Evolutionary conservation across 2,888 invertebrate species (phyloP).

Genomic region (Dorcus parallelipipedus): DNA sequence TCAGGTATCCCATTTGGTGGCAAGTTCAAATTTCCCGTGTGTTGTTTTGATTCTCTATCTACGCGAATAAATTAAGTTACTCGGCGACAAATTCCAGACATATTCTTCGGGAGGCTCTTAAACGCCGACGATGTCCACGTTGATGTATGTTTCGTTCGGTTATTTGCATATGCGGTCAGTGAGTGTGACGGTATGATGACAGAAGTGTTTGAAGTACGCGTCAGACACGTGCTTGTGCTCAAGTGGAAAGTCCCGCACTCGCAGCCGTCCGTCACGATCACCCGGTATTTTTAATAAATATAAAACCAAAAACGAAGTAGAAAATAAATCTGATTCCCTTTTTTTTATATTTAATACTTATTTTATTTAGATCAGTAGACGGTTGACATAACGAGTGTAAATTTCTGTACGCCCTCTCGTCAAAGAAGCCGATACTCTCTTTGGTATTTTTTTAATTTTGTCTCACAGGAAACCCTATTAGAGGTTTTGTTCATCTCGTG

Average conservation of each 20-base stretch:
- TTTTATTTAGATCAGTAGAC: no score
- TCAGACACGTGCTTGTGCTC: not conserved
- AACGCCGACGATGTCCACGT: not conserved
- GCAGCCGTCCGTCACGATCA: not conserved
- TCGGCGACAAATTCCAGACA: not conserved
- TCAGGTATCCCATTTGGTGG: no score
- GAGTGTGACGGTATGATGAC: slow-evolving; percentile 1
- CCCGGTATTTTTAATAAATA: no score
- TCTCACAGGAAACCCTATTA: slow-evolving; percentile 28
- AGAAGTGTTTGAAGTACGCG: slow-evolving; percentile 2
- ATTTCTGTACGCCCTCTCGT: not conserved
- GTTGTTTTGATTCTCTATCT: no score
- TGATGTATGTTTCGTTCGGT: not conserved
- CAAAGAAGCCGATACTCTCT: slow-evolving; percentile 15
- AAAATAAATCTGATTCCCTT: no score
- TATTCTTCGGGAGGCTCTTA: not conserved
- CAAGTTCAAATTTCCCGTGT: no score
- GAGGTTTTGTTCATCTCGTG: slow-evolving; percentile 18
- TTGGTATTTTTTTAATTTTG: slow-evolving; percentile 34
- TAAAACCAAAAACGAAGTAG: no score
- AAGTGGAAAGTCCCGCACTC: not conserved
- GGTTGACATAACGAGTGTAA: no score
- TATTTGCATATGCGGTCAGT: slow-evolving; percentile 2
- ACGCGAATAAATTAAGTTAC: no score
- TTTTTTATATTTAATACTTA: no score